Evolutionary conservation across 2,113 vertebrate species (phyloP), one percentile per base, ranked within the genome.

Genomic region (Eudyptes chrysolophus): DNA sequence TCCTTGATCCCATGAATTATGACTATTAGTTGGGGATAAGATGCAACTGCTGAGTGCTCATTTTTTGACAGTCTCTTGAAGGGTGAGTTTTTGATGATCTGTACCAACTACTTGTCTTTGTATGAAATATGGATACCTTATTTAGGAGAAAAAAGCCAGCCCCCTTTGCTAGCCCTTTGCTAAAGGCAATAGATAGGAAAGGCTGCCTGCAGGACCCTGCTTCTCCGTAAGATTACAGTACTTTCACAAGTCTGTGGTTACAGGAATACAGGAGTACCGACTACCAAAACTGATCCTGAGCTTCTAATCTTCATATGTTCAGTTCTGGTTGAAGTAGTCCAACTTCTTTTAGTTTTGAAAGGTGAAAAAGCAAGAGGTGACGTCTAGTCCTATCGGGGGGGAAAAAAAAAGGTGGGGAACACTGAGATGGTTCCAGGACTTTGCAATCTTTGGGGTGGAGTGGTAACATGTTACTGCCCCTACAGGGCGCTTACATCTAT

Each of bases 151-250:
- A 57, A 57, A 52, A 89, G 51, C 61, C 51, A 82, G 30, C 54
- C 16, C 52, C 25, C 38, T 70, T 36, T 55, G 46, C 48, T 40
- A 49, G 54, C 34, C 49, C 61, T 54, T 46, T 11, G 20, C 11
- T 44, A 27, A 44, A 19, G 48, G 36, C 29, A 34, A 6, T 7
- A 27, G 46, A 10, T 3, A 7, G 36, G 29, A 88, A 36, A 62
- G 69, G 52, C 32, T 71, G 20, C 90, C 29, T 64, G 60, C 29
- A 58, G 60, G 48, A 42, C 54, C 9, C 30, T 15, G 21, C 60
- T 27, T 30, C 64, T 61, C 74, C 0, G 0, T 17, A 38, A 60
- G 15, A 17, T 32, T 22, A 7, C 60, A 52, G 4, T 10, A 22
- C 16, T 46, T 38, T 6, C 46, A 36, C 25, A 29, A 30, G 8